Conservation (phyloP, 64 coral and sea anemone species). For the Actinia equina region DNA sequence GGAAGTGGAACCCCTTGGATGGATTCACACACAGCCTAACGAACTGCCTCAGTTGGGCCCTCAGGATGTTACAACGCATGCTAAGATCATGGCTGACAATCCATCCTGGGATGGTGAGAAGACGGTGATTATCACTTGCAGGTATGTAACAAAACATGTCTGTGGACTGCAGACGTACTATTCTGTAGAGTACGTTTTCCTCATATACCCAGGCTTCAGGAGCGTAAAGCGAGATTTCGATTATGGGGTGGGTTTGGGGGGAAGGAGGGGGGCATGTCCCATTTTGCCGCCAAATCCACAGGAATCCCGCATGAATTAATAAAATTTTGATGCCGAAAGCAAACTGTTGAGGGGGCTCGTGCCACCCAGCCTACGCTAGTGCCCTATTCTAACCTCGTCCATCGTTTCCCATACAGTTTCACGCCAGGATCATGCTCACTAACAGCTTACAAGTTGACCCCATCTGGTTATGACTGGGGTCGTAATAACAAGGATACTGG, state of each 20-base stretch:
- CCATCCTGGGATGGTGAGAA: conserved; percentile 98
- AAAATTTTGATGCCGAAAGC: too few relatives aligned
- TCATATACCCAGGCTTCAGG: too few relatives aligned
- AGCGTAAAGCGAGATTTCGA: too few relatives aligned
- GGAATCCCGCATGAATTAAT: too few relatives aligned
- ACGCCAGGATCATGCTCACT: conserved; percentile 96
- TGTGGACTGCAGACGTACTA: too few relatives aligned
- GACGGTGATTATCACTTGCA: conserved; percentile 98
- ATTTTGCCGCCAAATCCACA: neutral
- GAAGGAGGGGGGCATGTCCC: too few relatives aligned
- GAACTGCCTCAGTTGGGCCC: conserved; percentile 92
- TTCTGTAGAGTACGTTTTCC: too few relatives aligned
- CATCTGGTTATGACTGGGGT: conserved; percentile 97
- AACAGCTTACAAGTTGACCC: conserved; percentile 97
- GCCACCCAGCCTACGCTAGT: too few relatives aligned
- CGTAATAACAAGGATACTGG: conserved; percentile 99
- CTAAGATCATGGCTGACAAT: conserved; percentile 99
- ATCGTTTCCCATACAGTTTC: conserved; percentile 65
- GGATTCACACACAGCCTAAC: conserved; percentile 99
- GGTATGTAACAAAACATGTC: neutral
- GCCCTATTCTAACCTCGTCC: neutral
- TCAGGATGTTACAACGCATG: conserved; percentile 97
- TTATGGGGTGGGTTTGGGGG: too few relatives aligned
- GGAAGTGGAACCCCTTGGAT: conserved; percentile 97
- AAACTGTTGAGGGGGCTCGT: too few relatives aligned